Evolutionary conservation across 2,113 vertebrate species (phyloP).

Genomic region (Dolichallabes microphthalmus): DNA sequence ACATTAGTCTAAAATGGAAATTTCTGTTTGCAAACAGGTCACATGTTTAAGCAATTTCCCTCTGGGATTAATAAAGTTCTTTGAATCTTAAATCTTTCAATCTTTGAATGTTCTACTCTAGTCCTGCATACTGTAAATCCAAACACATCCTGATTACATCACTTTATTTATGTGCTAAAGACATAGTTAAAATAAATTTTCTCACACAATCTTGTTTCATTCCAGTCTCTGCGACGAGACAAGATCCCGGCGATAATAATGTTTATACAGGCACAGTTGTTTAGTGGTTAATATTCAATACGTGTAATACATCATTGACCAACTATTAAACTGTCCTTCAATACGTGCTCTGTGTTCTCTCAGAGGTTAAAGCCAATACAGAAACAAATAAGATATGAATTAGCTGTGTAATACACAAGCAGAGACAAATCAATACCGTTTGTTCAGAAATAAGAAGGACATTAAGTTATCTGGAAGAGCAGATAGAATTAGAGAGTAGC

Average conservation of each 20-base stretch:
- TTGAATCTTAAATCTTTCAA: too few species aligned
- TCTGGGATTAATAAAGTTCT: too few species aligned
- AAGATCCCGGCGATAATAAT: neutral
- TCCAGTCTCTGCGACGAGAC: neutral
- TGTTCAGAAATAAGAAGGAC: conserved; percentile 55
- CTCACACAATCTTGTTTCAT: too few species aligned
- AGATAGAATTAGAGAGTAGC: conserved; percentile 56
- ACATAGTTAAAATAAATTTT: too few species aligned
- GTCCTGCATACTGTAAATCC: neutral
- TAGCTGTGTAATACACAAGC: conserved; percentile 38
- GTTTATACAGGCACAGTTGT: neutral
- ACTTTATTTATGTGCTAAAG: neutral
- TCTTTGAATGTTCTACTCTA: neutral
- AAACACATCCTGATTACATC: neutral
- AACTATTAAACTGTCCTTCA: conserved; percentile 31
- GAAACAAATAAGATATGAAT: conserved; percentile 48
- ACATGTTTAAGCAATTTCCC: too few species aligned
- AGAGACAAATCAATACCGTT: conserved; percentile 49
- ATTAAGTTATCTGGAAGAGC: conserved; percentile 53
- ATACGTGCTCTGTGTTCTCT: neutral
- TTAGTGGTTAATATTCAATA: conserved; percentile 22
- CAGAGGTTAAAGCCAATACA: conserved; percentile 24
- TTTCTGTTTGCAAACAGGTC: neutral
- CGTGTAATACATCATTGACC: conserved; percentile 29
- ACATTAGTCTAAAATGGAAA: too few species aligned